Conservation (phyloP, 2,797 vertebrate species). For the Myoxocephalus aenaeus region DNA sequence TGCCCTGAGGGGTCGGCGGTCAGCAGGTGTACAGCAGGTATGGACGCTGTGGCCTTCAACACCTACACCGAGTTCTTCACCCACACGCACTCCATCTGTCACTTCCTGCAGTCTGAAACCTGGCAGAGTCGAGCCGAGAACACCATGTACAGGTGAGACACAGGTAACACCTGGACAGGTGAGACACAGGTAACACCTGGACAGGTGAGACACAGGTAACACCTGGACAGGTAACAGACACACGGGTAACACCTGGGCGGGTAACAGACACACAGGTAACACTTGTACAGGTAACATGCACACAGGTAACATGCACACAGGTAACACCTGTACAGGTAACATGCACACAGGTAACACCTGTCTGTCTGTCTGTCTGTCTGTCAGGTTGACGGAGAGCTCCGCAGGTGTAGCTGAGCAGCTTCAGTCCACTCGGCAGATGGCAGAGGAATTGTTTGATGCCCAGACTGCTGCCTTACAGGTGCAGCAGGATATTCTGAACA, state of each 20-base stretch:
- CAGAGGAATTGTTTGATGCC: constrained; percentile 79
- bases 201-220: too few relatives aligned
- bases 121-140: constrained; percentile 83
- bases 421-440: constrained; percentile 80
- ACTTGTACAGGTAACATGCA: neutral
- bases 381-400: constrained; percentile 84
- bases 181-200: too few relatives aligned
- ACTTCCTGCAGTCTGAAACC: constrained; percentile 86
- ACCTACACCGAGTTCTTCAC: constrained; percentile 90
- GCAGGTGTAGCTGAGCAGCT: constrained; percentile 84
- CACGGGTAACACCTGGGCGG: neutral
- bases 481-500: constrained; percentile 83
- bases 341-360: too few relatives aligned
- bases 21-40: constrained; percentile 81
- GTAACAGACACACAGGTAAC: neutral
- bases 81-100: constrained; percentile 87
- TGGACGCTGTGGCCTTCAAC: constrained; percentile 87
- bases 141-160: constrained; percentile 58
- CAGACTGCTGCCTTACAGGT: constrained; percentile 81
- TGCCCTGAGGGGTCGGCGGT: constrained; percentile 81
- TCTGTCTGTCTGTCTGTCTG: neutral
- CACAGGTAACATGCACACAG: neutral
- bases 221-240: too few relatives aligned
- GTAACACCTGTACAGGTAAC: too few relatives aligned
- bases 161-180: neutral